phyloP scores from a whole-genome alignment of 1,140 invertebrate species.

The Chironomus striatipennis region DNA sequence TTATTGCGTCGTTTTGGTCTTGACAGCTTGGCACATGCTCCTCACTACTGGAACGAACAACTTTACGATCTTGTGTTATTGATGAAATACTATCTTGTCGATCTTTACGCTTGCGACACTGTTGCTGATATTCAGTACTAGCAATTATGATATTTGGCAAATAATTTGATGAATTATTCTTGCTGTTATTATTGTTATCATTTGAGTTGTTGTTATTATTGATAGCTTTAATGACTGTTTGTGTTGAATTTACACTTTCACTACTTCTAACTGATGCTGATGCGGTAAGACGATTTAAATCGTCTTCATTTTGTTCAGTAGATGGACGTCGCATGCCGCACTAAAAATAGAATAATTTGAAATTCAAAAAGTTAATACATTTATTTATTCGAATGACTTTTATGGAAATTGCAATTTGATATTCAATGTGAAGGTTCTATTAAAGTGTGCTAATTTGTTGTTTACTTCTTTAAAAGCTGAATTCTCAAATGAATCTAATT shows the following conservation, averaged over 20 bases:
- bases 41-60: conserved; percentile 67
- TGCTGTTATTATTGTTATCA: conserved; percentile 24
- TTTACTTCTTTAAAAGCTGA: too few species aligned
- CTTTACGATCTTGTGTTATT: conserved; percentile 59
- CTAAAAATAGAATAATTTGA: conserved; percentile 30
- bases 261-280: conserved; percentile 32
- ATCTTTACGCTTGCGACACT: conserved; percentile 64
- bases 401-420: too few species aligned
- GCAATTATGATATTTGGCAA: conserved; percentile 21
- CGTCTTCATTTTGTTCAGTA: conserved; percentile 40
- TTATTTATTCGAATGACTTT: too few species aligned
- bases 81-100: conserved; percentile 57
- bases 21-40: conserved; percentile 42
- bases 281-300: conserved; percentile 41
- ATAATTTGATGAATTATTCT: conserved; percentile 25
- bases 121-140: conserved; percentile 39
- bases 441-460: too few species aligned
- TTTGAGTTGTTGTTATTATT: conserved; percentile 20
- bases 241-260: conserved; percentile 3
- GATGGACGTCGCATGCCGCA: conserved; percentile 42
- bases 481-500: too few species aligned
- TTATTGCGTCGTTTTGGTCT: conserved; percentile 43
- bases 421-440: too few species aligned
- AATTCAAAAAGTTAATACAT: background rate
- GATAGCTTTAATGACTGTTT: background rate